A percentile compares a stretch with the other conserved stretches of the same genome.
These are phyloP conservation scores for Theonella swinhoei DNA, from an alignment of 37 sponge, comb jelly and placozoan species.

Conservation along the genomic window DNA sequence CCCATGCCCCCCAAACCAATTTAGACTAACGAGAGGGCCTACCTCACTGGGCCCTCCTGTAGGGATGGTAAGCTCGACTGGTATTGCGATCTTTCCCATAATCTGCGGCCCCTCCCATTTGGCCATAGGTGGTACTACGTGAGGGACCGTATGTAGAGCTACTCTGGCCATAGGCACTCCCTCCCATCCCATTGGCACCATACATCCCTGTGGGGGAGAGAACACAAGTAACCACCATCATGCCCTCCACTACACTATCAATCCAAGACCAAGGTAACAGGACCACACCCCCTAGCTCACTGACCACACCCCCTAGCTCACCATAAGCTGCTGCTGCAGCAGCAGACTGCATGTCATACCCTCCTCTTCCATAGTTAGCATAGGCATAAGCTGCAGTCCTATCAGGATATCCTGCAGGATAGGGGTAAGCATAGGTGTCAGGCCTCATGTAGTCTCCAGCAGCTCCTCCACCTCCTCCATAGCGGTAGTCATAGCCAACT, in stretches of 20 bases:
- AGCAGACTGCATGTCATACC: conserved; percentile 1
- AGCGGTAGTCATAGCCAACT: conserved; percentile 3
- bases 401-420: background rate
- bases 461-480: background rate
- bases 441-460: conserved; percentile 7
- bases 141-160: conserved; percentile 11
- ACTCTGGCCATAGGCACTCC: conserved; percentile 12
- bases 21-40: background rate
- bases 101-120: background rate
- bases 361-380: background rate
- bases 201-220: background rate
- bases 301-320: background rate
- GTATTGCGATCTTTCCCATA: background rate
- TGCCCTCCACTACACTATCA: background rate
- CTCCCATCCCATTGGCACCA: background rate
- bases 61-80: conserved; percentile 9
- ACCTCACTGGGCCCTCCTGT: background rate
- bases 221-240: background rate
- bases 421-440: background rate
- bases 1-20: no score
- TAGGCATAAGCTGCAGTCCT: background rate
- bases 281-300: background rate
- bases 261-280: background rate
- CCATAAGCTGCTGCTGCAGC: background rate
- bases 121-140: background rate